Percentiles rank a stretch among this genome's conserved stretches.
Conservation (phyloP, 2,888 invertebrate species). For the Stramonita haemastoma region DNA sequence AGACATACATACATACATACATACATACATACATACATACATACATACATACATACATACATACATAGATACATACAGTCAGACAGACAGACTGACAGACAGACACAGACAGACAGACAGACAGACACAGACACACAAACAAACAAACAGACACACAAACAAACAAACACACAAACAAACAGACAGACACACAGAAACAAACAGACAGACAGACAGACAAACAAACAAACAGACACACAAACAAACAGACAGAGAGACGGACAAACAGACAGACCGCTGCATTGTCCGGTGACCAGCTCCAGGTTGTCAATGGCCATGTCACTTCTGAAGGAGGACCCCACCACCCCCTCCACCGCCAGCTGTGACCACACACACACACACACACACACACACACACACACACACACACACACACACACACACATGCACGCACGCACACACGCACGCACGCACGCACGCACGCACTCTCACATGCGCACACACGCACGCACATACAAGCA, state of each 20-base stretch:
- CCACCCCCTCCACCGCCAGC: constrained; percentile 44
- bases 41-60: not conserved
- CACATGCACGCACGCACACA: not conserved
- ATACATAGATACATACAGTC: not conserved
- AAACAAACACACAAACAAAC: not conserved
- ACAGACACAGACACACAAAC: too few relatives aligned
- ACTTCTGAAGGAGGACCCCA: constrained; percentile 44
- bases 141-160: too few relatives aligned
- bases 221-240: not conserved
- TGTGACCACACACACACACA: constrained; percentile 11
- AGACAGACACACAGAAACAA: too few relatives aligned
- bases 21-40: not conserved
- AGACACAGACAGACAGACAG: constrained; percentile 3
- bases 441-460: not conserved
- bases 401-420: not conserved
- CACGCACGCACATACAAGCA: not conserved
- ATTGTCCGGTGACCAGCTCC: constrained; percentile 35
- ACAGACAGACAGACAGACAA: not conserved
- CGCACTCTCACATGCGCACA: not conserved
- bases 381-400: constrained; percentile 17
- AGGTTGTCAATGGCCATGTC: constrained; percentile 49
- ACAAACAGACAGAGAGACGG: not conserved
- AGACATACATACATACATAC: not conserved
- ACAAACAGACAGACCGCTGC: constrained; percentile 37
- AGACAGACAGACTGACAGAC: constrained; percentile 5